Base-by-base conservation (phyloP, 2,113 vertebrate species). In the Mastomys coucha region DNA sequence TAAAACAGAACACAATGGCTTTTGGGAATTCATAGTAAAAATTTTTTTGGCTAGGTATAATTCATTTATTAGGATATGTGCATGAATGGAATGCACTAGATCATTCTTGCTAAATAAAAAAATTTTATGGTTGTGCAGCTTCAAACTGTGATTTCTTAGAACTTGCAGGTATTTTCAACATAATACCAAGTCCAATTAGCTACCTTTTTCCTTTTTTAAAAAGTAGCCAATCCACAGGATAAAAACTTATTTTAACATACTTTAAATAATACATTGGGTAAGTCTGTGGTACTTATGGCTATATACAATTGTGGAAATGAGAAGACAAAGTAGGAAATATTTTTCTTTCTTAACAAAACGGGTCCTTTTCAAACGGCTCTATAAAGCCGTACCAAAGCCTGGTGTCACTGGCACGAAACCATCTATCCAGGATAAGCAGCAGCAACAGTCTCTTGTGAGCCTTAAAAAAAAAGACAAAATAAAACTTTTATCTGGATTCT, bases 311-410 rank as follows among this genome's bases (percentile, higher is more conserved):
- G n/a, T 28, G 67, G 82, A 95, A 94, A 87, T 19, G 20, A 89
- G 87, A 91, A 93, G 78, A 80, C 87, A 89, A 75, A 42, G 26
- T 33, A 39, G 31, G 58, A 89, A 92, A 84, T 24, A 36, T 84
- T 63, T 63, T 91, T 91, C 69, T 97, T 92, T 90, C 86, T 97
- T 95, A 70, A 72, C 49, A 89, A 93, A 95, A 75, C 53, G 76
- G 3, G 19, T 24, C 96, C 49, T 97, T 98, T 96, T 93, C 45
- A 97, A 94, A 97, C 88, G 96, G 93, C 65, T 82, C 49, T 87
- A 1, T 93, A 91, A 97, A 97, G 88, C 39, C 53, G 51, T 28
- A 88, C 17, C 60, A 75, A 97, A 97, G n/a, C 51, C 11, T 24
- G 53, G 94, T 22, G 65, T 86, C 22, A 69, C 17, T 3, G 94